Evolutionary conservation across 2,797 vertebrate genomes (phyloP).

Genomic region (Darevskia mixta): DNA sequence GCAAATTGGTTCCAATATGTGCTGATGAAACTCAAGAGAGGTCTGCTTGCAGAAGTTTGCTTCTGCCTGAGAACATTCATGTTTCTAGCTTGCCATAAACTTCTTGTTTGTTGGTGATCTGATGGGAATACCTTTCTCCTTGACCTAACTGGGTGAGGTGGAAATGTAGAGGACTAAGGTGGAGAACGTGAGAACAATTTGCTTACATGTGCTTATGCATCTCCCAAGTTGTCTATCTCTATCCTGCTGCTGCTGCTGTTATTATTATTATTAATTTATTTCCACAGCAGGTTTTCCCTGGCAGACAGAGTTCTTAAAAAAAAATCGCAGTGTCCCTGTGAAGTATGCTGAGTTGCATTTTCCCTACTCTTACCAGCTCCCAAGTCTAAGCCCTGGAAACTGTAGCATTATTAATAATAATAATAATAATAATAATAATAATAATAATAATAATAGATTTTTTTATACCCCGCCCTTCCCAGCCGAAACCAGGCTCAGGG

Average conservation of each 20-base stretch:
- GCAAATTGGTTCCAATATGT: constrained; percentile 67
- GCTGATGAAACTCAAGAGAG: constrained; percentile 65
- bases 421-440: no score
- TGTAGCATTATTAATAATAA: not conserved
- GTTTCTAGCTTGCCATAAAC: constrained; percentile 39
- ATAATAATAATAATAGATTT: no score
- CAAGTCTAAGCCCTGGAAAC: not conserved
- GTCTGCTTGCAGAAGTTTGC: constrained; percentile 60
- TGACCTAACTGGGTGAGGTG: constrained; percentile 36
- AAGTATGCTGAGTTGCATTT: not conserved
- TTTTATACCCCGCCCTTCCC: no score
- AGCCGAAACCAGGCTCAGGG: no score
- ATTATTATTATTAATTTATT: not conserved
- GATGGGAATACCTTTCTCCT: constrained; percentile 42
- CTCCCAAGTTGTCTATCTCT: not conserved
- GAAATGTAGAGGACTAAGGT: constrained; percentile 24
- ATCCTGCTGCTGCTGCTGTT: not conserved
- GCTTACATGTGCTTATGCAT: not conserved
- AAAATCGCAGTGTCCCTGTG: not conserved
- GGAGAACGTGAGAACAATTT: constrained; percentile 24
- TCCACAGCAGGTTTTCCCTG: not conserved
- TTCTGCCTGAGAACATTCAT: constrained; percentile 54
- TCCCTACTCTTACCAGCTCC: not conserved
- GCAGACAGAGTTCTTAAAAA: not conserved
- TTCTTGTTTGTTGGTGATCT: constrained; percentile 53